Evolutionary conservation across 2,113 vertebrate genomes (phyloP).

Genomic region (Phalacrocorax carbo): DNA sequence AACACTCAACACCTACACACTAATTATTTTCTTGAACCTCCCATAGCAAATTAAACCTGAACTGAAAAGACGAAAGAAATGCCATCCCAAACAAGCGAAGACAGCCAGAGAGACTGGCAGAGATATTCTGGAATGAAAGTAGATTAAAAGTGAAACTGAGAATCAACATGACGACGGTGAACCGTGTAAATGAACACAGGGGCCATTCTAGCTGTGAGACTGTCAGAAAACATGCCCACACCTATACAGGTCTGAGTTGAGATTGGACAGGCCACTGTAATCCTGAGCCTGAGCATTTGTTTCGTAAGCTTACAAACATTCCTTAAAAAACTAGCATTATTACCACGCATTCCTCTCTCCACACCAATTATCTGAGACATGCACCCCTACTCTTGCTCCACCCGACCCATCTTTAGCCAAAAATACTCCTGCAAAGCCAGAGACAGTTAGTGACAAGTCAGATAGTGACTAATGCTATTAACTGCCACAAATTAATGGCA

Average conservation of each 20-base stretch:
- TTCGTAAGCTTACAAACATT: not conserved
- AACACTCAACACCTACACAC: not conserved
- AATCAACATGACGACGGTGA: not conserved
- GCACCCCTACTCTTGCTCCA: not conserved
- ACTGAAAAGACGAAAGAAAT: not conserved
- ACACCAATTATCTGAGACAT: not conserved
- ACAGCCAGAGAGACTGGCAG: not conserved
- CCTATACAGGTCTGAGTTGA: not conserved
- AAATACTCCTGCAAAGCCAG: not conserved
- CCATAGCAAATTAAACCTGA: not conserved
- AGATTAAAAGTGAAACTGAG: not conserved
- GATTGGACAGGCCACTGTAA: not conserved
- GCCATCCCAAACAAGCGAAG: not conserved
- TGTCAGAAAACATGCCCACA: not conserved
- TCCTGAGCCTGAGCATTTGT: not conserved
- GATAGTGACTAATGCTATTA: not conserved
- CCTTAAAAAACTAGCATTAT: not conserved
- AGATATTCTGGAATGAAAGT: not conserved
- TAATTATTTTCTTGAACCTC: not conserved
- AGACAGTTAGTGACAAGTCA: not conserved
- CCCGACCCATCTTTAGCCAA: not conserved
- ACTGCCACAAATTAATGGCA: not conserved
- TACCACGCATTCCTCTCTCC: not conserved
- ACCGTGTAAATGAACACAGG: not conserved
- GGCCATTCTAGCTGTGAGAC: not conserved